Percentiles rank a stretch among this genome's conserved stretches.
These are phyloP conservation scores for Pharmacophagus antenor DNA, from an alignment of 2,888 invertebrate species.

Conservation along the genomic window DNA sequence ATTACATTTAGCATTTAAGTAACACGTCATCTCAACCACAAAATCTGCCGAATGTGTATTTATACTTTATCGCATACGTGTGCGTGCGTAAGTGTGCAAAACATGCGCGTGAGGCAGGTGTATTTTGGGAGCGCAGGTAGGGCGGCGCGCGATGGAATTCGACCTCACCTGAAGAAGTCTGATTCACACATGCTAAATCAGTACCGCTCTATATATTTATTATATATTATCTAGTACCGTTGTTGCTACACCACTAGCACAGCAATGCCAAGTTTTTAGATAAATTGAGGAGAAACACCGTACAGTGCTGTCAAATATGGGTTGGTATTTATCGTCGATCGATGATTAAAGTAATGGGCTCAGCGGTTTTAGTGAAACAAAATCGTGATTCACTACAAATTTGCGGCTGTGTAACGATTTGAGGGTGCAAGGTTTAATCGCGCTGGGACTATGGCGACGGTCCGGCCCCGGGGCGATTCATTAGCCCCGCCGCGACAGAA, in stretches of 20 bases:
- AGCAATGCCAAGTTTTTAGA: constrained; percentile 36
- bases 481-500: constrained; percentile 75
- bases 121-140: constrained; percentile 78
- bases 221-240: constrained; percentile 48
- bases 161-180: constrained; percentile 77
- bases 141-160: constrained; percentile 67
- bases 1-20: not conserved
- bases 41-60: constrained; percentile 14
- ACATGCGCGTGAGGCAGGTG: constrained; percentile 56
- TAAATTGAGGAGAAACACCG: constrained; percentile 23
- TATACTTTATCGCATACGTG: constrained; percentile 33
- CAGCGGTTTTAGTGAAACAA: constrained; percentile 37
- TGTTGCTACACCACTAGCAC: constrained; percentile 43
- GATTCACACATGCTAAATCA: constrained; percentile 76
- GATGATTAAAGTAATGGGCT: constrained; percentile 36
- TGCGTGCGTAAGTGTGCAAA: constrained; percentile 49
- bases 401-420: constrained; percentile 65
- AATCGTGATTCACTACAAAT: constrained; percentile 71
- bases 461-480: constrained; percentile 75
- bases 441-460: constrained; percentile 63
- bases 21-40: constrained; percentile 4
- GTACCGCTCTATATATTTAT: constrained; percentile 67
- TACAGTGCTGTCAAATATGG: not conserved
- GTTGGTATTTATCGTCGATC: constrained; percentile 5
- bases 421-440: constrained; percentile 72